These are phyloP conservation scores for Sebastes schlegelii DNA, from an alignment of 2,113 vertebrate species.

Conservation along the genomic window DNA sequence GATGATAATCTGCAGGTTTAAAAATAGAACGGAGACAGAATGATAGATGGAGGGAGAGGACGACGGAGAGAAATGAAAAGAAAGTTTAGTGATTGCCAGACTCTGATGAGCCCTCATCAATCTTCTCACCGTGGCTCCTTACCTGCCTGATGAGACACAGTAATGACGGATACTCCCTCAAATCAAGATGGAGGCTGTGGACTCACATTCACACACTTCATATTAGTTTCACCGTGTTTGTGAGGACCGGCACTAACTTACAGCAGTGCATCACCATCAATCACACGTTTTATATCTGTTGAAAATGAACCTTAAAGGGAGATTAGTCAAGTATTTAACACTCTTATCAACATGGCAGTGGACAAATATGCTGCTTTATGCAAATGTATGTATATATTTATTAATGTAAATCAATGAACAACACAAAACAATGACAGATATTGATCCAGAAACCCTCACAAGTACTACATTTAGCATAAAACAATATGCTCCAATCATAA, in stretches of 20 bases:
- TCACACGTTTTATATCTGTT: too few species aligned
- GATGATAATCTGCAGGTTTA: constrained; percentile 37
- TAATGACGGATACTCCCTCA: constrained; percentile 54
- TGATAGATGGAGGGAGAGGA: constrained; percentile 37
- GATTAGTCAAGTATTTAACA: too few species aligned
- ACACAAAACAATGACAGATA: too few species aligned
- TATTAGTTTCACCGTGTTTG: neutral
- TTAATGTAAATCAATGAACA: too few species aligned
- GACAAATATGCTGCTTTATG: too few species aligned
- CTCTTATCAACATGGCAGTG: too few species aligned
- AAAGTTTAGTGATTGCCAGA: constrained; percentile 59
- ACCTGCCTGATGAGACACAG: constrained; percentile 63
- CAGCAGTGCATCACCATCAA: too few species aligned
- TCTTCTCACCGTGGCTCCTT: constrained; percentile 47
- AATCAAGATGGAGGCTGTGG: constrained; percentile 51
- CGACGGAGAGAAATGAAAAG: constrained; percentile 41
- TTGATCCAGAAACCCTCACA: too few species aligned
- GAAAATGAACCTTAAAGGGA: too few species aligned
- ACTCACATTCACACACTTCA: neutral
- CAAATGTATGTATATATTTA: too few species aligned
- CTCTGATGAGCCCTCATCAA: constrained; percentile 59
- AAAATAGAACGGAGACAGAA: constrained; percentile 29
- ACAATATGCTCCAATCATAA: too few species aligned
- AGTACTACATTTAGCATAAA: too few species aligned
- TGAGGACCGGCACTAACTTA: neutral